Evolutionary conservation across 2,113 vertebrate species (phyloP).

Genomic region (Cyprinus carpio): DNA sequence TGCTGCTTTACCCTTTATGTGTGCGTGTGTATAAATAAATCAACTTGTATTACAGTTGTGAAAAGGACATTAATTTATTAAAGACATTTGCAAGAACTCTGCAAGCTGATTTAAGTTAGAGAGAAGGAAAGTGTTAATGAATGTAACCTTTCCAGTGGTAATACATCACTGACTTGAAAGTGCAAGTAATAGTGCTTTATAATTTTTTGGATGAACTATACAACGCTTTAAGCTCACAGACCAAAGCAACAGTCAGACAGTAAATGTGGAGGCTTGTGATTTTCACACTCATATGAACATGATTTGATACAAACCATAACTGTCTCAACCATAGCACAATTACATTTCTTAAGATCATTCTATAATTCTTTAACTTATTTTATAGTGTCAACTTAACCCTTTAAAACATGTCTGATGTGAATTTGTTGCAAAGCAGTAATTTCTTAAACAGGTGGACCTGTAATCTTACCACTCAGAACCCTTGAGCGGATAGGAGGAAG

Average conservation of each 20-base stretch:
- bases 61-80: too few relatives aligned
- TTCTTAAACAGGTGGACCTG: background rate
- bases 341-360: too few relatives aligned
- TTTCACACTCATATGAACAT: background rate
- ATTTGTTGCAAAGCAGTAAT: background rate
- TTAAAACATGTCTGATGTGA: background rate
- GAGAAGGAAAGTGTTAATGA: background rate
- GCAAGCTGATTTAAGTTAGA: background rate
- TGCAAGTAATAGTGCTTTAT: background rate
- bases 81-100: background rate
- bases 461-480: conserved; percentile 85
- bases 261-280: background rate
- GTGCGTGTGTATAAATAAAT: background rate
- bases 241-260: background rate
- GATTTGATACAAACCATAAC: background rate
- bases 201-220: background rate
- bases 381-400: background rate
- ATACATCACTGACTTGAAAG: background rate
- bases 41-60: background rate
- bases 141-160: background rate
- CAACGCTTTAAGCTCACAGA: background rate
- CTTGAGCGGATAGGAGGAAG: conserved; percentile 92
- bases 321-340: too few relatives aligned
- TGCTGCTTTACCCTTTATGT: background rate
- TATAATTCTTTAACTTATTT: background rate